Percentiles rank a stretch among this genome's conserved stretches.
Conservation (phyloP, 1,140 invertebrate genomes). For the Platorchestia sp. region DNA sequence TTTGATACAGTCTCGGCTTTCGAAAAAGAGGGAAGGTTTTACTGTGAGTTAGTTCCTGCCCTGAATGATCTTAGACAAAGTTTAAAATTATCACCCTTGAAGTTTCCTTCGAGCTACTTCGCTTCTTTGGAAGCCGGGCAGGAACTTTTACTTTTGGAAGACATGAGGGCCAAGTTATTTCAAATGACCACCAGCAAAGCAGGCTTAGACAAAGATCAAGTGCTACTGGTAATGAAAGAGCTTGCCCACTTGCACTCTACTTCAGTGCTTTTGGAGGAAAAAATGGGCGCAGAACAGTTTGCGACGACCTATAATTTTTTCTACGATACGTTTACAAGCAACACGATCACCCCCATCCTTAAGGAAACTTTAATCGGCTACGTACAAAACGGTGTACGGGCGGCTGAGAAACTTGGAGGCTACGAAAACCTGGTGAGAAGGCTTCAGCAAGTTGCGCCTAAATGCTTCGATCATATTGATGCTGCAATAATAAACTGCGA, state of each 20-base stretch:
- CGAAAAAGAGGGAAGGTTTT: constrained; percentile 48
- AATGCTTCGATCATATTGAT: neutral
- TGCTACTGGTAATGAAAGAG: constrained; percentile 46
- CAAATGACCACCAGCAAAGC: neutral
- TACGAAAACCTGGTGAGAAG: neutral
- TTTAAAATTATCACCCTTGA: neutral
- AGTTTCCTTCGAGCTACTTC: constrained; percentile 6
- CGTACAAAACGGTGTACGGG: neutral
- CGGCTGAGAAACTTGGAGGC: neutral
- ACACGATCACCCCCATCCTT: neutral
- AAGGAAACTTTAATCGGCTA: neutral
- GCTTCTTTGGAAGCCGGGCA: neutral
- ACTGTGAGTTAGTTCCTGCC: constrained; percentile 13
- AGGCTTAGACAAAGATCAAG: constrained; percentile 23
- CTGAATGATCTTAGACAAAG: neutral
- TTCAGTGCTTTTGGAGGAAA: neutral
- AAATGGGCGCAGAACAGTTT: neutral
- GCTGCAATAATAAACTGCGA: neutral
- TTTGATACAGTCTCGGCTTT: neutral
- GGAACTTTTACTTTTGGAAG: constrained; percentile 24
- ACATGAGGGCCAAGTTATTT: constrained; percentile 1
- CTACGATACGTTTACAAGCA: neutral
- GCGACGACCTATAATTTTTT: neutral
- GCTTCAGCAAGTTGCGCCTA: neutral
- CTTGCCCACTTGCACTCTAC: constrained; percentile 23